Evolutionary conservation across 2,113 vertebrate genomes (phyloP), one percentile per base, ranked within the genome.

Genomic region (Bubalus kerabau): DNA sequence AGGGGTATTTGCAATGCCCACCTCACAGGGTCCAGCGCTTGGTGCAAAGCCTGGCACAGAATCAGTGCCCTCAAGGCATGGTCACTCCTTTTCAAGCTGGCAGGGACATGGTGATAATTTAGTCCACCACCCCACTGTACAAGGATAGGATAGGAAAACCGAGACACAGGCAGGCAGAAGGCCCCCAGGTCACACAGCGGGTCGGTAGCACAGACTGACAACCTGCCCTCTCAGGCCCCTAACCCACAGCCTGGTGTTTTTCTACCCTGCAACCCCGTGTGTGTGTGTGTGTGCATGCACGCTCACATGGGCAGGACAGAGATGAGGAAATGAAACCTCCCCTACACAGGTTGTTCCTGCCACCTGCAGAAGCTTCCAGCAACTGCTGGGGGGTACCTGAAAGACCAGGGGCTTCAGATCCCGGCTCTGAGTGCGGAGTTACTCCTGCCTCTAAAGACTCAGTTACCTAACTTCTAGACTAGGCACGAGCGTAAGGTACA

Each of bases 291-390:
- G 6, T 3, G 48, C 9, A 46, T 46, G 14, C 4, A 19, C 0
- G 1, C 23, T 46, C 32, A 26, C 2, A 1, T 16, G 46, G n/a
- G 67, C 64, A 62, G 82, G 80, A 28, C 67, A 50, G 50, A 92
- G 40, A 90, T 54, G 57, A 87, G 91, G 89, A 97, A 96, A 62
- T 40, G 82, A 92, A 94, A 87, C 16, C n/a, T n/a, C n/a, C 64
- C 87, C 3, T 30, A 7, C 3, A 24, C 23, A 46, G 64, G 57
- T 36, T 40, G 12, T 26, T 32, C 30, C 8, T 16, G 24, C 36
- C 67, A 96, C 80, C 87, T 82, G 97, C 1, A 2, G 57, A 48
- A 26, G 48, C 21, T 19, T 30, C 46, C 54, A 52, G 76, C 86
- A 40, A 46, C 12, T 82, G 59, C 32, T 60, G 21, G 71, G 24